Base-by-base conservation (phyloP, 1,140 invertebrate species). In the Plectrocnemia conspersa region DNA sequence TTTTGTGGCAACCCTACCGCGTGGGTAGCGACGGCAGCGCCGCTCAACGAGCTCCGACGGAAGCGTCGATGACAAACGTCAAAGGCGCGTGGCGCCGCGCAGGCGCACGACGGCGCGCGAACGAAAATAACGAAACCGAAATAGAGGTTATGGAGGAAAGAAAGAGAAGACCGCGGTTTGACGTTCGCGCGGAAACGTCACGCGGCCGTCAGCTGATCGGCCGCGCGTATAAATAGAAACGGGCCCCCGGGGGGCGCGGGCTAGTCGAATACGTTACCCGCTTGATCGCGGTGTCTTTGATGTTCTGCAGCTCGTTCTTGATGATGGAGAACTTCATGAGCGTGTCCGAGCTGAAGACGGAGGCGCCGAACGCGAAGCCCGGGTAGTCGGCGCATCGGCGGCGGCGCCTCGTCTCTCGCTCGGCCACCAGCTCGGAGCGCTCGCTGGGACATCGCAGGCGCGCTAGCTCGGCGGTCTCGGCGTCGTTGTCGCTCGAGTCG, bases 321-420 rank as follows among this genome's bases (percentile, higher is more conserved):
- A 98, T 97, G 41, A 98, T 87, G 68, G 86, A 92, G 76, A 97
- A 96, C 75, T 95, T 97, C 86, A 98, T 97, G 83, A 96, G 87
- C 1, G 94, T 96, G 69, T 96, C 93, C 38, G 93, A 96, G 67
- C 90, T 93, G 71, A 97, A 95, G 66, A 93, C 89, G 16, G 91
- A 93, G 56, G 83, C 83, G 16, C 89, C 91, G 64, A 95, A 93
- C 0, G 90, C 90, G 6, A 96, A 72, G 3, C 92, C 92, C 0
- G 91, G 92, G 76, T 95, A 96, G 68, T 94, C 91, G 2, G 89
- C 82, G 70, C 89, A 93, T 70, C 89, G 77, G 62, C 82, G 72
- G 56, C 84, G 76, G 33, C 84, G 72, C 44, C 89, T 77, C 32
- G 82, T 85, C 64, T 91, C 89, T 54, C 89, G 78, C 65, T 89